phyloP scores from a whole-genome alignment of 2,888 invertebrate genomes.

The Graphium colonna region DNA sequence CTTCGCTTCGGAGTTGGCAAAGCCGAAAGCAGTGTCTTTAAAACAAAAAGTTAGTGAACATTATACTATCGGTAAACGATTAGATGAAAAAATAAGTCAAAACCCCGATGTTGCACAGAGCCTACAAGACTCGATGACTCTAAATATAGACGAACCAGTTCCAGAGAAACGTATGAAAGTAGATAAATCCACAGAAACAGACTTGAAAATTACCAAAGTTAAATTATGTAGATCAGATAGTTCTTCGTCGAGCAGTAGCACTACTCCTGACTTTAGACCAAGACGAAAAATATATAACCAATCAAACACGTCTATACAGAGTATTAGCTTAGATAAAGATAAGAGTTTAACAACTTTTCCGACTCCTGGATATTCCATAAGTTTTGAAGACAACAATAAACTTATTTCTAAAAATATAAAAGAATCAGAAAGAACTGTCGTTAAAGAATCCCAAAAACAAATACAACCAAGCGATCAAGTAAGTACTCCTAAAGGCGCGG shows the following conservation, averaged over 20 bases:
- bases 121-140: constrained; percentile 10
- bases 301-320: neutral
- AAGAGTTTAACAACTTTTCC: neutral
- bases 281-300: constrained; percentile 11
- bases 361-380: neutral
- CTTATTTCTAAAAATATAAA: neutral
- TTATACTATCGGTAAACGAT: constrained; percentile 52
- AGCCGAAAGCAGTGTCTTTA: constrained; percentile 56
- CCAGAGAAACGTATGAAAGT: neutral
- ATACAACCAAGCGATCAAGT: too few relatives aligned
- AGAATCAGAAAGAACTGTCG: neutral
- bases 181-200: constrained; percentile 17
- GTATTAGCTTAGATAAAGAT: neutral
- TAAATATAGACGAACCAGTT: neutral
- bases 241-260: constrained; percentile 21
- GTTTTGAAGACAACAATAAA: neutral
- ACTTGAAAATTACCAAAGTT: constrained; percentile 15
- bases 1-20: constrained; percentile 55
- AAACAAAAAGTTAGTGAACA: constrained; percentile 63
- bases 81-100: constrained; percentile 49
- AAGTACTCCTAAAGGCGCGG: too few relatives aligned
- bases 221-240: constrained; percentile 20
- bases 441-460: neutral
- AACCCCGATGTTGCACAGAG: constrained; percentile 24
- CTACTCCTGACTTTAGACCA: constrained; percentile 17